Conservation (phyloP, 2,797 vertebrate species). For the Tenualosa thibaudeaui region DNA sequence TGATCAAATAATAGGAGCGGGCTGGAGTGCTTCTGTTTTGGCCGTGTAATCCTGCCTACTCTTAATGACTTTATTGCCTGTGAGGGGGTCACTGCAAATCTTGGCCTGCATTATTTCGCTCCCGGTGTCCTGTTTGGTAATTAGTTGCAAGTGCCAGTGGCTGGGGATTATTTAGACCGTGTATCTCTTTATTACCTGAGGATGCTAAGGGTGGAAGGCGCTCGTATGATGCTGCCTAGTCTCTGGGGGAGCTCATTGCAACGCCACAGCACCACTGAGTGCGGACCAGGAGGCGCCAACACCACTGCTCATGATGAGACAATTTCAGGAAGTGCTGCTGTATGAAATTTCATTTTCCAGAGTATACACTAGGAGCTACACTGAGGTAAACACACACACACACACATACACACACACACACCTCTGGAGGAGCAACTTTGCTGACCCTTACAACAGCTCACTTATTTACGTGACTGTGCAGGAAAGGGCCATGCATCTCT, state of each 20-base stretch:
- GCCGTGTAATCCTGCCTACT: neutral
- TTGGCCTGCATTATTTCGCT: neutral
- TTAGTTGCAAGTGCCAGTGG: neutral
- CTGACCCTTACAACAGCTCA: neutral
- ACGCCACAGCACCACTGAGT: neutral
- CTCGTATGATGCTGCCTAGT: neutral
- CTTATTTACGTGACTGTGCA: conserved; percentile 9
- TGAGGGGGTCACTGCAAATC: conserved; percentile 16
- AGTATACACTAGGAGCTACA: neutral
- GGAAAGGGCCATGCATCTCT: neutral
- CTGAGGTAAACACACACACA: neutral
- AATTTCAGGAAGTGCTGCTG: neutral
- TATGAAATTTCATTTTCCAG: neutral
- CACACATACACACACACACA: neutral
- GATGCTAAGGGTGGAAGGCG: neutral
- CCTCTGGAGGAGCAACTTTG: neutral
- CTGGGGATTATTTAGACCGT: neutral
- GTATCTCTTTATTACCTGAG: conserved; percentile 9
- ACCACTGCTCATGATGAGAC: neutral
- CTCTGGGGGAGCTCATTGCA: neutral
- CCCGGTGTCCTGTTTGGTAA: conserved; percentile 1
- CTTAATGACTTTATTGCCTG: conserved; percentile 13
- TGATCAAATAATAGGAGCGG: neutral
- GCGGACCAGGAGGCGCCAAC: neutral
- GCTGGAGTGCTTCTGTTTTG: conserved; percentile 1